Base-by-base conservation (phyloP, 1,140 invertebrate species). In the Heliothis virescens region DNA sequence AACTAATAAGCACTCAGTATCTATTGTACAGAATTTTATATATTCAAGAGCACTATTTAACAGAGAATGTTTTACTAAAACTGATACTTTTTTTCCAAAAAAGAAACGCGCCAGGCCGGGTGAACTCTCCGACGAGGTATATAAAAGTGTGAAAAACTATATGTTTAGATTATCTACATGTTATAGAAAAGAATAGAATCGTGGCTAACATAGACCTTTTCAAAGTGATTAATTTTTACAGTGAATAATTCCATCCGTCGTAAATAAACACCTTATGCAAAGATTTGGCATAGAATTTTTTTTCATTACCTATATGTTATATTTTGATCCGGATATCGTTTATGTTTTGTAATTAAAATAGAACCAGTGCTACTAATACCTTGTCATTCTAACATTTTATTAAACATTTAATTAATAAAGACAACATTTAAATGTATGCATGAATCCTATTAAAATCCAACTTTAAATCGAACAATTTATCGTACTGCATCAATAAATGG, bases 101-200 rank as follows among this genome's bases (percentile, higher is more conserved):
- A 94, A 94, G 91, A 92, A 94, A 92, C 91, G 90, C 85, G 86
- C 89, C 87, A 91, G 93, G 86, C 93, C 93, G 86, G 93, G 93
- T 86, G 92, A 93, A 93, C 67, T 94, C 80, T 78, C 87, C 76
- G 90, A 91, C 18, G 91, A 94, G 93, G 93, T 94, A 94, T 89
- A 92, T 80, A 83, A 87, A n/a, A 90, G 92, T 94, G 92, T 94
- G 93, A 12, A 81, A 91, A 88, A 79, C 87, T 92, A 93, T 93
- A 90, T 94, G 93, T 94, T 92, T 92, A 92, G 89, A 91, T 74
- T 82, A 83, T 85, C 71, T 92, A 87, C 85, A 91, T 94, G 91
- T 94, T 82, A 90, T 92, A 92, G 88, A 92, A 81, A 79, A 91
- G 85, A 84, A 84, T 93, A 93, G 91, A 89, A 76, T 85, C 91